Base-by-base conservation (phyloP, 2,888 invertebrate species). In the Spisula solida region DNA sequence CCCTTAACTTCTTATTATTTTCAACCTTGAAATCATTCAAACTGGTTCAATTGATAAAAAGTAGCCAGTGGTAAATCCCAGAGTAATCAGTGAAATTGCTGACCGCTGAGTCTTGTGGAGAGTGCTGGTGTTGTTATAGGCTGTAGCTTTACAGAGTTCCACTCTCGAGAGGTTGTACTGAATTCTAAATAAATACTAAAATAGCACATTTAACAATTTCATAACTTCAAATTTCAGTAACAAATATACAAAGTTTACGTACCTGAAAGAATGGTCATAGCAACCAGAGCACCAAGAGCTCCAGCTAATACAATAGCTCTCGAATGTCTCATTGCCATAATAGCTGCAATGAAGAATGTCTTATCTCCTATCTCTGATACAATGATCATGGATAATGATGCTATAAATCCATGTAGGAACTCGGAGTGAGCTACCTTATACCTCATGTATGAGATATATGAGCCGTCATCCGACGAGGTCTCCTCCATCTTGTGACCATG, bases 251-350 rank as follows among this genome's bases (percentile, higher is more conserved):
- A n/a, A 5, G 41, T 41, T 25, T 70, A 70, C 18, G 14, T 97
- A 98, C 98, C 98, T 96, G 99, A 99, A 88, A 99, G 97, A 87
- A 99, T 97, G 34, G 99, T 99, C 99, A 99, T 99, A 92, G 99
- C 97, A 34, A 98, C 98, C 88, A 99, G 97, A 0, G 99, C 99
- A 25, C 98, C 97, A 95, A 99, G 99, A 5, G 99, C 99, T 82
- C 99, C 99, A 81, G 97, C 97, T 97, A 99, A 99, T 41, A 99
- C 99, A 82, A 98, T 98, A 31, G 98, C 96, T 93, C 99, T 97
- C 29, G 99, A 98, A 97, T 99, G 99, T 95, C 99, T 98, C 99
- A 99, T 99, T 1, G 99, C 99, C 99, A 99, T 99, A 92, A 99
- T 99, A 94, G 99, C 99, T 51, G 99, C 99, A 95, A 99, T 99